These are phyloP conservation scores for Mesembrinibis cayennensis DNA, from an alignment of 2,113 vertebrate genomes.

Conservation along the genomic window DNA sequence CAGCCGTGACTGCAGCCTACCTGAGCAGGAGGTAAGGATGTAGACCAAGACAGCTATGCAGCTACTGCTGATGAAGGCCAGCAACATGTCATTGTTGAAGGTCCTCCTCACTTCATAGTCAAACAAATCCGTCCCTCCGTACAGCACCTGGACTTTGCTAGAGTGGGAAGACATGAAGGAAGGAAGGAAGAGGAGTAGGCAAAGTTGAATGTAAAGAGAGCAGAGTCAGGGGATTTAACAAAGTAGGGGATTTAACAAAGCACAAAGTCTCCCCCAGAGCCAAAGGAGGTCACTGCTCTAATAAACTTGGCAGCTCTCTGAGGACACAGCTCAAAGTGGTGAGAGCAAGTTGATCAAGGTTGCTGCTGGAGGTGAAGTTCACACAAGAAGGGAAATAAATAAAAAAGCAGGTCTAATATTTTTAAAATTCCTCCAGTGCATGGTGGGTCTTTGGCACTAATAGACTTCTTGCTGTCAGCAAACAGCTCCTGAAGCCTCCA, in stretches of 20 bases:
- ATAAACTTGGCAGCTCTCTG: not conserved
- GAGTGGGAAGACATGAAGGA: not conserved
- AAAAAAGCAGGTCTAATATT: not conserved
- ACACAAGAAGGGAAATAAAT: not conserved
- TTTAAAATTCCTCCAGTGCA: not conserved
- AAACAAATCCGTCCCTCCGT: constrained; percentile 94
- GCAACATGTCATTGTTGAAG: constrained; percentile 95
- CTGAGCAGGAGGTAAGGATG: constrained; percentile 94
- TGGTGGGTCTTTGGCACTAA: not conserved
- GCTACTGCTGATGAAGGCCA: constrained; percentile 92
- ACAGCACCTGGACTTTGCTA: constrained; percentile 96
- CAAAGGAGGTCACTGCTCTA: not conserved
- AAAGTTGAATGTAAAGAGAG: not conserved
- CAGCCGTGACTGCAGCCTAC: constrained; percentile 58
- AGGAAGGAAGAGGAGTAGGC: not conserved
- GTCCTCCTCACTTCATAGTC: constrained; percentile 95
- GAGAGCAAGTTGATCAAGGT: not conserved
- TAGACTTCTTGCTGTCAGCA: not conserved
- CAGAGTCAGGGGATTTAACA: not conserved
- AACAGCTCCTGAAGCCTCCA: not conserved
- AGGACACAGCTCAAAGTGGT: not conserved
- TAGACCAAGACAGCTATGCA: constrained; percentile 93
- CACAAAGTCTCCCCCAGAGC: not conserved
- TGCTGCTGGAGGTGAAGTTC: not conserved
- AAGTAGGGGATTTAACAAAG: not conserved